Evolutionary conservation across 23 tunicate genomes (phyloP).

Genomic region (Halocynthia aurantium): DNA sequence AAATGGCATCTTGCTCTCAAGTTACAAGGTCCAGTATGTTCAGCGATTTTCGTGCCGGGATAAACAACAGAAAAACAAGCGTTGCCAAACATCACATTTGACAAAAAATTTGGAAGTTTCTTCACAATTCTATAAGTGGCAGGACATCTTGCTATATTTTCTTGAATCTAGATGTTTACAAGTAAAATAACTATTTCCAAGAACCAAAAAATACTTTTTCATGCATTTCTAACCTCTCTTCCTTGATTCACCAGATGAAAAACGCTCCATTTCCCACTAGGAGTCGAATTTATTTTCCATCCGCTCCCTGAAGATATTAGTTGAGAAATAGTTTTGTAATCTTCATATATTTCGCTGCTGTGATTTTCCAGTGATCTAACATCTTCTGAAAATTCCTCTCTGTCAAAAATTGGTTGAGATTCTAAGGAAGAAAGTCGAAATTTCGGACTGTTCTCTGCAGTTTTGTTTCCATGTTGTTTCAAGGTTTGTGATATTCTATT

Average conservation of each 20-base stretch:
- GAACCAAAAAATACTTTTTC: not conserved
- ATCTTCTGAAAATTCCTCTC: constrained; percentile 19
- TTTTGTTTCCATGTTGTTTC: too few species aligned
- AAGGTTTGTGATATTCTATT: too few species aligned
- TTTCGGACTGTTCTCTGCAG: too few species aligned
- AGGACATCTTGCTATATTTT: constrained; percentile 47
- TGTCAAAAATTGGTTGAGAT: constrained; percentile 26
- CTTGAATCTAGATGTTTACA: constrained; percentile 18
- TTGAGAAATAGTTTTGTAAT: constrained; percentile 1
- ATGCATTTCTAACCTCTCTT: constrained; percentile 27
- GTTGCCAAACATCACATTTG: constrained; percentile 59
- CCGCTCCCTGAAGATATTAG: not conserved
- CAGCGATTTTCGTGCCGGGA: constrained; percentile 50
- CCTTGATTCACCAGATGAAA: constrained; percentile 75
- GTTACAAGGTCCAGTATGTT: constrained; percentile 85
- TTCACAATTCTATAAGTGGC: constrained; percentile 24
- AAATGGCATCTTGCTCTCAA: constrained; percentile 75
- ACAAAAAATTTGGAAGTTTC: constrained; percentile 19
- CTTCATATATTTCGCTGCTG: constrained; percentile 16
- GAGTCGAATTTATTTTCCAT: constrained; percentile 58
- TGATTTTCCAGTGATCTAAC: constrained; percentile 32
- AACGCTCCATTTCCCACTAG: constrained; percentile 44
- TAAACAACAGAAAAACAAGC: constrained; percentile 80
- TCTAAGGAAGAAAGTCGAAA: constrained; percentile 31
- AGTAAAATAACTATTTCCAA: not conserved